Evolutionary conservation across 1,140 invertebrate species (phyloP), one percentile per base, ranked within the genome.

Genomic region (Hyposmocoma kahamanoa): DNA sequence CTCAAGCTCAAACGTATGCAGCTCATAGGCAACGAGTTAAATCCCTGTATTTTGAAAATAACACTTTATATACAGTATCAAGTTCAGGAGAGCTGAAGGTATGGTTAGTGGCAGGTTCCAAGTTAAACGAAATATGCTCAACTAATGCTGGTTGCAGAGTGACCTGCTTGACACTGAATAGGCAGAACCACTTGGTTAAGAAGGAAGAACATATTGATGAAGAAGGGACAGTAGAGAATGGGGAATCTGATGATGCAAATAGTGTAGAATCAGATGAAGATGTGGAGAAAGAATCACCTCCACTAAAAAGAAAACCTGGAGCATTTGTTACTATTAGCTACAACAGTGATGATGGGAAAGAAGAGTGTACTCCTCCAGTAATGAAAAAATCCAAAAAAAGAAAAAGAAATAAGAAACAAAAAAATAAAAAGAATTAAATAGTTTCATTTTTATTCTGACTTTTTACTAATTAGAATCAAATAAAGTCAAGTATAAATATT

Each of bases 1-100:
- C 78, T 1, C 62, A 89, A 59, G 83, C 87, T 4, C 53, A 84
- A 10, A 81, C 87, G 41, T 87, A 89, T 21, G 50, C 82, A 36
- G 92, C 89, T 0, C 93, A 96, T 52, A 87, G 88, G 42, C 79
- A 87, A 44, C 86, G 94, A 73, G 88, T 95, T 0, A 94, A 94
- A 79, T 90, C 89, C 71, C 81, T 94, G 21, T 72, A 84, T 50
- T 84, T 77, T 55, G 80, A 83, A 55, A 82, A 83, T 54, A 64
- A 86, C 36, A 87, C 87, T 26, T 61, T 92, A 3, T 88, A 90
- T 30, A 90, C 92, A 18, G 90, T 88, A 15, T 92, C 92, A 1
- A 96, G 93, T 84, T 89, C 90, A 32, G 94, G 95, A 0, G 90
- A 92, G 72, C 89, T 96, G 28, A 95, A 94, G 86, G 61, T 95